Evolutionary conservation across 2,888 invertebrate genomes (phyloP).

Genomic region (Temnothorax unifasciatus): DNA sequence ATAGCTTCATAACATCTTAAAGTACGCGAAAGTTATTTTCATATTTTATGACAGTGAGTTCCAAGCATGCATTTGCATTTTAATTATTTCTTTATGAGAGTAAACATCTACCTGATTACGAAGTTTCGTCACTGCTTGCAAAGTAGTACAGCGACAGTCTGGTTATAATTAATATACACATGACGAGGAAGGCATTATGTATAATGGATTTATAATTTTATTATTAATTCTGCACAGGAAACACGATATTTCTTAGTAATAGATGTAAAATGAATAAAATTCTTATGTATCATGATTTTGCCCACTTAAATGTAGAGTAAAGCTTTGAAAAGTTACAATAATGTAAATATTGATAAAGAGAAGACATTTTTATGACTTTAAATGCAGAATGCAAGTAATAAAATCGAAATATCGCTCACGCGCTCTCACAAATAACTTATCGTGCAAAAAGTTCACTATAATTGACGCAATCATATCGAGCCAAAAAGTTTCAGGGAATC

Average conservation of each 20-base stretch:
- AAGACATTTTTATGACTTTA: neutral
- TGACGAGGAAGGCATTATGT: neutral
- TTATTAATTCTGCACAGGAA: neutral
- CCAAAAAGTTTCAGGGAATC: slow-evolving; percentile 27
- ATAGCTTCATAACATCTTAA: slow-evolving; percentile 16
- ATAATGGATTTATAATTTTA: slow-evolving; percentile 12
- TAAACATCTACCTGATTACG: slow-evolving; percentile 47
- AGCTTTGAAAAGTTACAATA: neutral
- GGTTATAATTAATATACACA: slow-evolving; percentile 21
- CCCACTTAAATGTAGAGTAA: neutral
- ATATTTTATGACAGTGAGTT: slow-evolving; percentile 42
- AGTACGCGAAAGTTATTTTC: slow-evolving; percentile 26
- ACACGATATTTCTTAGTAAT: neutral
- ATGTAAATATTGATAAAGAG: neutral
- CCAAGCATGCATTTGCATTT: slow-evolving; percentile 50
- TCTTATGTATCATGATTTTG: neutral
- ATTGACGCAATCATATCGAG: slow-evolving; percentile 4
- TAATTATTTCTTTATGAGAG: slow-evolving; percentile 48
- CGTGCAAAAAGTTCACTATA: neutral
- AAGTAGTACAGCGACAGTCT: slow-evolving; percentile 27
- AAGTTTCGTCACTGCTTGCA: slow-evolving; percentile 8
- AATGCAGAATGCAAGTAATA: neutral
- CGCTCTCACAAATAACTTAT: neutral
- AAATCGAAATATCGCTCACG: neutral
- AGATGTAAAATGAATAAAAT: neutral